Conservation (phyloP, 2,888 invertebrate species). For the Drosophila neoperkinsi region DNA sequence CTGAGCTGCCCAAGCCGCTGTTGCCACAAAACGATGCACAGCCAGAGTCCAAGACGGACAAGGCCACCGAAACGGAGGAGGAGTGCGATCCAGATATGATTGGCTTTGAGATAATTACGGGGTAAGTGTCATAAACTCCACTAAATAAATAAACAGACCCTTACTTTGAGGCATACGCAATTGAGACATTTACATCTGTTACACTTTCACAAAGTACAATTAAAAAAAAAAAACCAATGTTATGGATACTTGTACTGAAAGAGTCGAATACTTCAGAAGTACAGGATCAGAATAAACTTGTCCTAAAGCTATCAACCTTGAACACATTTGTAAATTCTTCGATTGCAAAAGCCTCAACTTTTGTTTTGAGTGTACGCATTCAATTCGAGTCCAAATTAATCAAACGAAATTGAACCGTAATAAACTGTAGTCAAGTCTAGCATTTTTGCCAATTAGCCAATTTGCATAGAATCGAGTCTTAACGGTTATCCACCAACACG, state of each 20-base stretch:
- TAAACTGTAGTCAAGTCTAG: conserved; percentile 35
- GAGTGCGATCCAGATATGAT: conserved; percentile 96
- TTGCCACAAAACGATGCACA: conserved; percentile 60
- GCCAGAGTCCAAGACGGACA: conserved; percentile 80
- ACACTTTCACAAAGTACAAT: conserved; percentile 45
- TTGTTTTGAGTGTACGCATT: conserved; percentile 4
- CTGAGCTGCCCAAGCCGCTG: conserved; percentile 82
- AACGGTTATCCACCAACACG: conserved; percentile 31
- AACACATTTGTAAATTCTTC: background rate
- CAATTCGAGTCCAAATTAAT: conserved; percentile 21
- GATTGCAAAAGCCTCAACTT: background rate
- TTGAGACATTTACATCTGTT: conserved; percentile 33
- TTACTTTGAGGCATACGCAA: conserved; percentile 33
- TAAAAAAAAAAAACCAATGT: background rate
- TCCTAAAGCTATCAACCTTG: background rate
- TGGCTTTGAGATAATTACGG: conserved; percentile 96
- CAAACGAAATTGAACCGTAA: conserved; percentile 29
- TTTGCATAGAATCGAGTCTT: conserved; percentile 59
- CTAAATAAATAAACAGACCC: background rate
- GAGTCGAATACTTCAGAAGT: background rate
- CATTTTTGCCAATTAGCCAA: conserved; percentile 60
- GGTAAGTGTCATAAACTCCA: conserved; percentile 85
- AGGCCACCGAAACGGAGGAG: conserved; percentile 85
- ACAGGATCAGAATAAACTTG: background rate
- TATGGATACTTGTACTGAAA: background rate